Base-by-base conservation (phyloP, 1,140 invertebrate species). In the Asbolus verrucosus region DNA sequence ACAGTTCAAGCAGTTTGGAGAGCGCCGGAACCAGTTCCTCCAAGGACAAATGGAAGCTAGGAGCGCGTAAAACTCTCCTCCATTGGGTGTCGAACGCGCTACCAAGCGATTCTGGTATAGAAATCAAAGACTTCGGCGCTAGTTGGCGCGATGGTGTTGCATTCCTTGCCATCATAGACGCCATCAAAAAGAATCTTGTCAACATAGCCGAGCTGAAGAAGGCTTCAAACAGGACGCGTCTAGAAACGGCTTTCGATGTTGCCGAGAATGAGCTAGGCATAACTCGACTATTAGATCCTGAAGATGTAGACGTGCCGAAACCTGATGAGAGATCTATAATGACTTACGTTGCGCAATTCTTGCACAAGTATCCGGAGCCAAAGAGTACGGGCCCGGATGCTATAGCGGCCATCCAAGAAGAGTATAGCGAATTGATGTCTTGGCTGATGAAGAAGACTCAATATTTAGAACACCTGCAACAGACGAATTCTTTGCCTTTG, bases 311-410 rank as follows among this genome's bases (percentile, higher is more conserved):
- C 84, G 96, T 98, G 8, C 91, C 94, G 9, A 93, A 94, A 79
- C 98, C 98, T 5, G 98, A 99, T 83, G 97, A 99, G 80, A 95
- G 96, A 82, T 98, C 96, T 24, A 95, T 99, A 72, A 99, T 99
- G 96, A 99, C 98, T 19, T 99, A 99, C 82, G 96, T 99, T 36
- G 96, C 98, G 30, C 96, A 99, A 84, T 99, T 99, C 83, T 85
- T 99, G 71, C 94, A 98, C 81, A 96, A 96, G 83, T 98, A 96
- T 83, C 92, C 93, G 13, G 93, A 94, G 83, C 91, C 92, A 27
- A 91, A 88, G 81, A 87, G 85, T 63, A 85, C 84, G 46, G 86
- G 86, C 69, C 84, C 84, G 2, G 90, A 92, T 75, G 89, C 90
- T 13, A 89, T 93, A 31, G 87, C 89, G 16, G 85, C 89, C 70